These are phyloP conservation scores for Artemia sinica DNA, from an alignment of 2,888 invertebrate species.

Conservation along the genomic window DNA sequence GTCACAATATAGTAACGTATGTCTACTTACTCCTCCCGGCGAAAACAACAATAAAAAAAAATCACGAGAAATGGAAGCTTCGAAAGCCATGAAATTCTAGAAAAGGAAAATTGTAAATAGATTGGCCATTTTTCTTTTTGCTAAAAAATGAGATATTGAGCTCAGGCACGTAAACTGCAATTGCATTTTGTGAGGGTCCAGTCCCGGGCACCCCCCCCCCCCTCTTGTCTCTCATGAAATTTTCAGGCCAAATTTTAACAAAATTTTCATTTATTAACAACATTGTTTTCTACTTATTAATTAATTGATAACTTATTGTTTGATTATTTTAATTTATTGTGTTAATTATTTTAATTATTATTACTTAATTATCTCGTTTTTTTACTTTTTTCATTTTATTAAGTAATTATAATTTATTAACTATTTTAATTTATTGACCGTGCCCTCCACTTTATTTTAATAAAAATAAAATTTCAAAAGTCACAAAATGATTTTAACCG, in stretches of 20 bases:
- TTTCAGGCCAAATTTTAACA: no score
- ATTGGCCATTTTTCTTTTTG: no score
- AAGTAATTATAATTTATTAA: constrained; percentile 25
- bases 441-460: not conserved
- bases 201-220: no score
- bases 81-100: no score
- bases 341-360: constrained; percentile 28
- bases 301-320: constrained; percentile 16
- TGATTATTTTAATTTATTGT: constrained; percentile 24
- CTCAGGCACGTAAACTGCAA: not conserved
- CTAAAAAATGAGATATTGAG: no score
- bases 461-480: not conserved
- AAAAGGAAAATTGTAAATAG: no score
- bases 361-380: constrained; percentile 4
- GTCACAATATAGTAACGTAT: no score
- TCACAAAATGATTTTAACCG: no score
- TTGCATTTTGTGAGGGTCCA: not conserved
- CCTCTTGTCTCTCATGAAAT: no score
- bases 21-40: no score
- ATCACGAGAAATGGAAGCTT: no score
- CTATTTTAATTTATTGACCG: not conserved
- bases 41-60: no score
- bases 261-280: not conserved
- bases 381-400: constrained; percentile 18
- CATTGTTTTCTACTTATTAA: constrained; percentile 17